Base-by-base conservation (phyloP, 2,797 vertebrate genomes). In the Mustela erminea region DNA sequence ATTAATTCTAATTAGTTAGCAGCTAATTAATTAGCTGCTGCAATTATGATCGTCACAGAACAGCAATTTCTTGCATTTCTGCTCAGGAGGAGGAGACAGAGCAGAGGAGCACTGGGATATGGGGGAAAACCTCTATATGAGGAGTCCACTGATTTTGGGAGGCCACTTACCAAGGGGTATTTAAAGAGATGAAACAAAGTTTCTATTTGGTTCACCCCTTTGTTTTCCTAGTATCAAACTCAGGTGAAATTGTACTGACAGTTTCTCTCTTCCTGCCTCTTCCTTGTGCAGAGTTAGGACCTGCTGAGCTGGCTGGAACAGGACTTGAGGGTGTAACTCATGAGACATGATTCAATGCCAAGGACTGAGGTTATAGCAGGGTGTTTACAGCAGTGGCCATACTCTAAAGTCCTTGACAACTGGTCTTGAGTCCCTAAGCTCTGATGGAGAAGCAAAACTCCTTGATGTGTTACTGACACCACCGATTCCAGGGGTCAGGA, bases 381-480 rank as follows among this genome's bases (percentile, higher is more conserved):
- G 64, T 96, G 95, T 97, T 96, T 75, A 95, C 29, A 91, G 96
- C 49, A 95, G 90, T 38, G 95, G 93, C 92, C 41, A 96, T 87
- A 96, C 86, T 95, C 91, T 95, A 97, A 97, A 32, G 96, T 7
- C 9, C 92, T 98, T 62, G 88, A 64, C 74, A 98, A 97, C 87
- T 89, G 95, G 88, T 84, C 68, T 96, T 98, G 97, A 98, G 98
- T 98, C 98, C 97, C 95, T 95, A 96, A 96, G 83, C 95, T 98
- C 88, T 86, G 98, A 97, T 95, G 97, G 97, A 97, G 93, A 98
- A 93, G 93, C 11, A 23, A 98, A 93, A 97, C 92, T 98, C 98
- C 95, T 98, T 97, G 74, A 92, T 80, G 95, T 96, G 94, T 96
- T 91, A 96, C 60, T 95, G 95, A 97, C 90, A 95, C 93, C 89